Evolutionary conservation across 1,140 invertebrate genomes (phyloP).

Genomic region (Ostrea denselamellosa): DNA sequence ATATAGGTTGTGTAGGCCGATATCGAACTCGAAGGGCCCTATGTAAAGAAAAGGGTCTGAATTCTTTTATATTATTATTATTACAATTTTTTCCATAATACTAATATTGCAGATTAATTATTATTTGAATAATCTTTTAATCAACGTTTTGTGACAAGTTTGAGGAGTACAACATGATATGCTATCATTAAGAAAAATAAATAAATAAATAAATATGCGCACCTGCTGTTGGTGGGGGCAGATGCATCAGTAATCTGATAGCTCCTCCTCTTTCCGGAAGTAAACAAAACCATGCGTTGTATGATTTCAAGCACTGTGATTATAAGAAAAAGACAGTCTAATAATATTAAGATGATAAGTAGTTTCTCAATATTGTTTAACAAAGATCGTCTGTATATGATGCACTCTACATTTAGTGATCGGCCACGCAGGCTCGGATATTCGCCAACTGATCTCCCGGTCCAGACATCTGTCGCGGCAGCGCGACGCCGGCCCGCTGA

Average conservation of each 20-base stretch:
- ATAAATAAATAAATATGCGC: not conserved
- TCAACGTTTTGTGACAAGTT: too few relatives aligned
- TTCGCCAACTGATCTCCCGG: constrained; percentile 12
- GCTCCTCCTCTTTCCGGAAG: constrained; percentile 29
- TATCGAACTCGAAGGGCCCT: too few relatives aligned
- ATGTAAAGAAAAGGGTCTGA: too few relatives aligned
- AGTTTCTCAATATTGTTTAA: constrained; percentile 1
- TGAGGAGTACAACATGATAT: too few relatives aligned
- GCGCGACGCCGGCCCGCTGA: constrained; percentile 34
- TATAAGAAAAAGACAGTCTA: constrained; percentile 16
- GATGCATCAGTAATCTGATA: not conserved
- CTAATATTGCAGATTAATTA: too few relatives aligned
- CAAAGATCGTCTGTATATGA: not conserved
- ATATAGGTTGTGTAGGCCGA: too few relatives aligned
- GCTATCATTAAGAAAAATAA: not conserved
- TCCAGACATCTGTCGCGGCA: constrained; percentile 23
- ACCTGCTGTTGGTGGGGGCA: not conserved
- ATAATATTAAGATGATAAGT: constrained; percentile 13
- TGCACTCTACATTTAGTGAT: constrained; percentile 3
- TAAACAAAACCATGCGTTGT: constrained; percentile 27
- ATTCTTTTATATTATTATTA: too few relatives aligned
- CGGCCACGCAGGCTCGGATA: not conserved
- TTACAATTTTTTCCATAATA: too few relatives aligned
- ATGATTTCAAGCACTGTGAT: constrained; percentile 20
- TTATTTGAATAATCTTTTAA: too few relatives aligned